Base-by-base conservation (phyloP, 2,797 vertebrate species). In the Etheostoma perlongum region DNA sequence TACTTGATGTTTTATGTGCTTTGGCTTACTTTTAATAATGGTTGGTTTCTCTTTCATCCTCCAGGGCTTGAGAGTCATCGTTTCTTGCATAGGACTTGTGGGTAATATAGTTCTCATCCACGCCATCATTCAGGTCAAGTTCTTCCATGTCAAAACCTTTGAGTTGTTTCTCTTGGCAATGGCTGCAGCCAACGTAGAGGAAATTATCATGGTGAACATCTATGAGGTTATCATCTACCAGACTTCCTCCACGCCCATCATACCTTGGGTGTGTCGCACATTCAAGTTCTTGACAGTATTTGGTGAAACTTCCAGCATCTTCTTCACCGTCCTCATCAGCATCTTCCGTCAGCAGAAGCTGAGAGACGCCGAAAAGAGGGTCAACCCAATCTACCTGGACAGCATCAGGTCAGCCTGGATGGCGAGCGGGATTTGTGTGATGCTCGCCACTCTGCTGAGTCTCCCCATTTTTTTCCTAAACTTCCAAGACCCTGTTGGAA, bases 271-370 rank as follows among this genome's bases (percentile, higher is more conserved):
- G 2, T 96, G 94, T 53, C 58, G 51, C 11, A 25, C 57, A 0
- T 51, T 96, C 5, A 93, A 92, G 82, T 94, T 94, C 47, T 5
- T 95, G 59, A 90, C 87, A 1, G 2, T 87, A 11, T 78, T 86
- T 0, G 95, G 94, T 0, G 89, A 95, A 76, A 83, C 83, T 1
- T 10, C 57, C 82, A 94, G 93, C 85, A 94, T 96, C 76, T 52
- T 94, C 67, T 95, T 95, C 85, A 95, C 95, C 0, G 89, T 95
- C 13, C 84, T 96, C 65, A 96, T 96, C 74, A 89, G 92, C 73
- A 48, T 94, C 67, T 96, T 86, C 79, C 94, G 94, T 51, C 95
- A 94, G 78, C 94, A 94, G 88, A 96, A 96, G 88, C 80, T 96
- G 23, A 88, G 85, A 42, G 89, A 94, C 0, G 85, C 80, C 3